Evolutionary conservation across 2,888 invertebrate genomes (phyloP).

Genomic region (Piscicola geometra): DNA sequence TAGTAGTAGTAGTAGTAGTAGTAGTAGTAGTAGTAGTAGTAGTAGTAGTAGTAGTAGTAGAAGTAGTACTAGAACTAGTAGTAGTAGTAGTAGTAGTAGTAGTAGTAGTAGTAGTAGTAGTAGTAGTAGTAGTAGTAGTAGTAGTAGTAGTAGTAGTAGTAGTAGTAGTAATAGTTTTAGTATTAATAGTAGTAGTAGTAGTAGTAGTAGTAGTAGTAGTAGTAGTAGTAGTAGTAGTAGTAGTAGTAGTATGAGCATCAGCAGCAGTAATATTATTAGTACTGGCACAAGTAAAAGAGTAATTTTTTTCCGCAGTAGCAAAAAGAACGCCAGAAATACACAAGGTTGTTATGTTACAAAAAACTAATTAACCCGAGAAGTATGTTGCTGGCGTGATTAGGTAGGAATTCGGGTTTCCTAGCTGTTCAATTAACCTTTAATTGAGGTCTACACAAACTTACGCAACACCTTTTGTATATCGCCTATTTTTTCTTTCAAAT

Average conservation of each 20-base stretch:
- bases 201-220: conserved; percentile 37
- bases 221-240: conserved; percentile 35
- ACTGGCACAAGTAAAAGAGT: no score
- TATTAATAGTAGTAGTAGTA: conserved; percentile 34
- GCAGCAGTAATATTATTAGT: neutral
- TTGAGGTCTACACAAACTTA: neutral
- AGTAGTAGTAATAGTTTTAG: conserved; percentile 23
- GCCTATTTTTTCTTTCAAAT: neutral
- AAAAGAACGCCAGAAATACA: neutral
- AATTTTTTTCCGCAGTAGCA: neutral
- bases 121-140: conserved; percentile 26
- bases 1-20: conserved; percentile 36
- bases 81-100: conserved; percentile 19
- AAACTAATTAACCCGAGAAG: conserved; percentile 14
- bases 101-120: conserved; percentile 23
- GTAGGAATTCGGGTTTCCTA: neutral
- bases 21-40: conserved; percentile 37
- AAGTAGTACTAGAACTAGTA: conserved; percentile 34
- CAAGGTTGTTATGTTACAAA: conserved; percentile 11
- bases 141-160: conserved; percentile 27
- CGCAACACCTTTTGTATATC: neutral
- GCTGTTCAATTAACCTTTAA: neutral
- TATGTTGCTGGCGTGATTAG: neutral
- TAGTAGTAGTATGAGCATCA: conserved; percentile 7
- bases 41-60: conserved; percentile 37